Base-by-base conservation (phyloP, 1,140 invertebrate genomes). In the Cyclina sinensis region DNA sequence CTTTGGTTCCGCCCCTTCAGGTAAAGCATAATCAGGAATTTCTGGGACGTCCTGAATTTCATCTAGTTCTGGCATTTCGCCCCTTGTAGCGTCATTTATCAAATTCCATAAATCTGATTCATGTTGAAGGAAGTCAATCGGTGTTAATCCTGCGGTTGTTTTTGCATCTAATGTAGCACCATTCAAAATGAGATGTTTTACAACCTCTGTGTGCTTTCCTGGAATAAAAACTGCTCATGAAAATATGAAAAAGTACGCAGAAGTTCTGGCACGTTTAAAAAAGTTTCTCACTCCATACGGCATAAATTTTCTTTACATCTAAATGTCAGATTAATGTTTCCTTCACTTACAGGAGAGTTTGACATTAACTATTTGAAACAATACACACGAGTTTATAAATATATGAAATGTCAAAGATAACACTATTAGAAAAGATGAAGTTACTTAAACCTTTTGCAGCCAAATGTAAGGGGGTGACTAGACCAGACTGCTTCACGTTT, bases 391-490 rank as follows among this genome's bases (percentile, higher is more conserved):
- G 7, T 46, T 46, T 46, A 9, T 46, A 46, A 9, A 9, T 46
- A 9, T 46, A 46, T 46, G 43, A 46, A 46, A 46, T n/a, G n/a
- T n/a, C n/a, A n/a, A n/a, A n/a, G n/a, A n/a, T n/a, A n/a, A n/a
- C n/a, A n/a, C n/a, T n/a, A n/a, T n/a, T n/a, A n/a, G n/a, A n/a
- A n/a, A n/a, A n/a, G n/a, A n/a, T n/a, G n/a, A n/a, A n/a, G n/a
- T n/a, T n/a, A n/a, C n/a, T n/a, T n/a, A n/a, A n/a, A 92, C 92
- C 91, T 86, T 57, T 83, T 16, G 92, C 97, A 27, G 98, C 98
- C 43, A 98, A 98, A 96, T 99, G 98, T 73, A 99, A 94, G 2
- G 98, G 97, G 0, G 98, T 99, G 57, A 98, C 96, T 65, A 97
- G 97, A 94, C 99, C 98, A 91, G 97, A 97, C 94, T 99, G 98